Conservation (phyloP, 1,140 invertebrate species). For the Drosophila ficusphila region DNA sequence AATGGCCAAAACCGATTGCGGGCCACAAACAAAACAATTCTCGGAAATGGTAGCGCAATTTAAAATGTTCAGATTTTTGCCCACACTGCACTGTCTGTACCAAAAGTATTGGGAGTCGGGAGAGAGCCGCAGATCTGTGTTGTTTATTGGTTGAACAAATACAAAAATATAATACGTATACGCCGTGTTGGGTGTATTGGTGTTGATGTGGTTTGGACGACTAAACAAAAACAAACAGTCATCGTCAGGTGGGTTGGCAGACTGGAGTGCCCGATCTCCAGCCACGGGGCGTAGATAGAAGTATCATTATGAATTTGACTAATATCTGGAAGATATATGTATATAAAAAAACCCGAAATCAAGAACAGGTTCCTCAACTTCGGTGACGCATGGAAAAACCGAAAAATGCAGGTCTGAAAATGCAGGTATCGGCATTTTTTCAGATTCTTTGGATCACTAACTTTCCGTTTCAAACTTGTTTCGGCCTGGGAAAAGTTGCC, state of each 20-base stretch:
- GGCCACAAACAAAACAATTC: constrained; percentile 53
- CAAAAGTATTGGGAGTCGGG: constrained; percentile 23
- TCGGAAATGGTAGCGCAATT: constrained; percentile 60
- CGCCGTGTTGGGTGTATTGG: not conserved
- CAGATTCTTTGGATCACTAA: constrained; percentile 11
- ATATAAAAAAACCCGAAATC: constrained; percentile 38
- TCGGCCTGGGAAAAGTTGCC: constrained; percentile 6
- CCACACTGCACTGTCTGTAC: constrained; percentile 31
- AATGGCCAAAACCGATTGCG: constrained; percentile 29
- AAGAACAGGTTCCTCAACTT: constrained; percentile 26
- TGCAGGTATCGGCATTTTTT: constrained; percentile 12
- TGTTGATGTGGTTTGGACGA: not conserved
- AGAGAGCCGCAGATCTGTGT: constrained; percentile 43
- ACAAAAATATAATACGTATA: constrained; percentile 24
- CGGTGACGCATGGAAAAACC: constrained; percentile 37
- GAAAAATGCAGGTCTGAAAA: constrained; percentile 25
- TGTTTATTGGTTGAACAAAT: constrained; percentile 58
- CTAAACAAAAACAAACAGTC: constrained; percentile 60
- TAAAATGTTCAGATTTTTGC: constrained; percentile 37
- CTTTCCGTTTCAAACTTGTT: constrained; percentile 18
- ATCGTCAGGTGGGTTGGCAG: constrained; percentile 43
- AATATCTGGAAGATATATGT: constrained; percentile 36
- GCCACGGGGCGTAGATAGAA: constrained; percentile 2
- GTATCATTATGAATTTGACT: constrained; percentile 46
- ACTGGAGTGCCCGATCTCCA: constrained; percentile 7